Conservation (phyloP, 2,888 invertebrate species). For the Cephus runcator region DNA sequence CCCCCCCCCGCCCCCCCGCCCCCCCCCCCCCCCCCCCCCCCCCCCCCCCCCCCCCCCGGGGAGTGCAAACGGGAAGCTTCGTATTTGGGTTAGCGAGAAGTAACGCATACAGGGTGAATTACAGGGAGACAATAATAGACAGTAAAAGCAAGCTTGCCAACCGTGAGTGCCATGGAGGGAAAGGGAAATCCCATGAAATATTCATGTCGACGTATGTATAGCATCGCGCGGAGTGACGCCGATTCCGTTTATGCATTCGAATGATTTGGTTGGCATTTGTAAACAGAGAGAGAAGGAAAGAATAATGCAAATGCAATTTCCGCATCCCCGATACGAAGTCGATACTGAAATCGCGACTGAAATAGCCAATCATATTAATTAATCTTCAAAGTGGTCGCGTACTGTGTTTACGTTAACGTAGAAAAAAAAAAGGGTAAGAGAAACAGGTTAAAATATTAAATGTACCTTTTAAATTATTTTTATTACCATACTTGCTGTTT, state of each 20-base stretch:
- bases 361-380: too few relatives aligned
- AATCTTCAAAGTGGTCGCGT: too few relatives aligned
- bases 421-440: too few relatives aligned
- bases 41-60: too few relatives aligned
- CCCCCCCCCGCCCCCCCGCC: too few relatives aligned
- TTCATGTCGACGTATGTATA: constrained; percentile 1
- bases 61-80: neutral
- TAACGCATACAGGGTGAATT: neutral
- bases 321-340: too few relatives aligned
- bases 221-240: neutral
- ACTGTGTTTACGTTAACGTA: too few relatives aligned
- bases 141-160: neutral
- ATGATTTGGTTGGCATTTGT: neutral
- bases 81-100: neutral
- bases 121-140: neutral
- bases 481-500: too few relatives aligned
- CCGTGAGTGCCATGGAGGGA: neutral
- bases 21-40: too few relatives aligned
- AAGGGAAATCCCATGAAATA: constrained; percentile 2
- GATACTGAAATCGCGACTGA: too few relatives aligned
- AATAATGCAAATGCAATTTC: too few relatives aligned
- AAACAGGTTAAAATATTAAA: neutral
- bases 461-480: neutral
- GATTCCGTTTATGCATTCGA: constrained; percentile 6
- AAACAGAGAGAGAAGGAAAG: neutral